Percentiles rank a stretch among this genome's conserved stretches.
phyloP scores from a whole-genome alignment of 2,888 invertebrate species.

The Mythimna albipuncta region DNA sequence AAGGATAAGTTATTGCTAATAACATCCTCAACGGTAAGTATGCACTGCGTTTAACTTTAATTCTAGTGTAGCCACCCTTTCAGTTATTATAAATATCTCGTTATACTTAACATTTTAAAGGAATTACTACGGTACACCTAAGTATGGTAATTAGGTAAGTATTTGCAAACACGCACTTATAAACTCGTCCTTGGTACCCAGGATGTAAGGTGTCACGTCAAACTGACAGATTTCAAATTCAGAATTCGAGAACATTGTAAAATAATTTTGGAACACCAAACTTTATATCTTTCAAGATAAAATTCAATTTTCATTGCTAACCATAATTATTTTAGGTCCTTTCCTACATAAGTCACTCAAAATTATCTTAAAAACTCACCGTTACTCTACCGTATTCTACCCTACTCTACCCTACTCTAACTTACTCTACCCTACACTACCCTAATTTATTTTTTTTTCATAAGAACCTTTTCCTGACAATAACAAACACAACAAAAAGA shows the following conservation, averaged over 20 bases:
- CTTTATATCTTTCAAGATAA: background rate
- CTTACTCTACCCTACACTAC: too few relatives aligned
- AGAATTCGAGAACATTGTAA: background rate
- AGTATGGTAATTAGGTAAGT: constrained; percentile 46
- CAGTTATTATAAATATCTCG: constrained; percentile 51
- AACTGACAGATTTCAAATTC: constrained; percentile 41
- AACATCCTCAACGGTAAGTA: constrained; percentile 34
- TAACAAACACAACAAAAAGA: too few relatives aligned
- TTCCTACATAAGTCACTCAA: background rate
- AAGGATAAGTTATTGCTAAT: constrained; percentile 60
- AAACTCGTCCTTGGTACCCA: constrained; percentile 55
- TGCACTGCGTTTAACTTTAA: constrained; percentile 48
- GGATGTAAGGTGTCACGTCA: constrained; percentile 63
- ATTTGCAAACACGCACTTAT: constrained; percentile 32
- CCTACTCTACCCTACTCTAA: too few relatives aligned
- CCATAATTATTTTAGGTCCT: background rate
- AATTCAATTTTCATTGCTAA: background rate
- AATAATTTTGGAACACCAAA: background rate
- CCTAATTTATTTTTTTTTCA: too few relatives aligned
- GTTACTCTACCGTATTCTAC: too few relatives aligned
- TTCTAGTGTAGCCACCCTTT: constrained; percentile 32
- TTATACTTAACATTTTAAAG: constrained; percentile 44
- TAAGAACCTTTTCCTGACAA: too few relatives aligned
- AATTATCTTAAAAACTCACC: background rate
- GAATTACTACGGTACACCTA: constrained; percentile 30